phyloP scores from a whole-genome alignment of 1,140 invertebrate species.

The Trichonephila inaurata region DNA sequence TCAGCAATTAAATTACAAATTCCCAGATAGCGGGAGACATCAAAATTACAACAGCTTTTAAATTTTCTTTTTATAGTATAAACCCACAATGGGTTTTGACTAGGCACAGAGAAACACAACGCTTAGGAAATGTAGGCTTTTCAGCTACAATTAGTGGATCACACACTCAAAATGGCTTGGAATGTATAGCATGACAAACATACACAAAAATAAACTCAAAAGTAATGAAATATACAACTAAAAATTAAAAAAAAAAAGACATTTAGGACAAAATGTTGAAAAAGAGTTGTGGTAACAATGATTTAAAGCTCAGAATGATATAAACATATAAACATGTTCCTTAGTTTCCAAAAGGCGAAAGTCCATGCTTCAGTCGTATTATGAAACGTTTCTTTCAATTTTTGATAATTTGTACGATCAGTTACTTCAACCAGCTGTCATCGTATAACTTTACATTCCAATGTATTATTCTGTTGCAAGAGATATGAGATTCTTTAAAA shows the following conservation, averaged over 20 bases:
- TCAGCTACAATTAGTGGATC: background rate
- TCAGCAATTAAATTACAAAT: background rate
- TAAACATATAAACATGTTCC: background rate
- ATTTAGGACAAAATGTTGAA: background rate
- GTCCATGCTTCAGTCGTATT: background rate
- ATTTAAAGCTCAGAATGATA: slow-evolving; percentile 36
- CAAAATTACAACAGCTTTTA: background rate
- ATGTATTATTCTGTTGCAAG: background rate
- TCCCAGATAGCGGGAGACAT: background rate
- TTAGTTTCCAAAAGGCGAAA: background rate
- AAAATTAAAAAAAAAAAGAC: background rate
- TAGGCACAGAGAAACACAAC: background rate
- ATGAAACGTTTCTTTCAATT: too few relatives aligned
- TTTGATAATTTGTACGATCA: too few relatives aligned
- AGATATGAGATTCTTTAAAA: background rate
- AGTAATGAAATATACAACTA: background rate
- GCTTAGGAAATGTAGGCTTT: background rate
- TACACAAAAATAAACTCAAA: background rate
- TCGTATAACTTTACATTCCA: too few relatives aligned
- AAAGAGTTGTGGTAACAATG: background rate
- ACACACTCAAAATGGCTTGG: background rate
- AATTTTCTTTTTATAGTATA: background rate
- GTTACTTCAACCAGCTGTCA: too few relatives aligned
- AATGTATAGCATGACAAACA: background rate
- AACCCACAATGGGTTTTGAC: background rate